Evolutionary conservation across 2,797 vertebrate species (phyloP).

Genomic region (Heliangelus exortis): DNA sequence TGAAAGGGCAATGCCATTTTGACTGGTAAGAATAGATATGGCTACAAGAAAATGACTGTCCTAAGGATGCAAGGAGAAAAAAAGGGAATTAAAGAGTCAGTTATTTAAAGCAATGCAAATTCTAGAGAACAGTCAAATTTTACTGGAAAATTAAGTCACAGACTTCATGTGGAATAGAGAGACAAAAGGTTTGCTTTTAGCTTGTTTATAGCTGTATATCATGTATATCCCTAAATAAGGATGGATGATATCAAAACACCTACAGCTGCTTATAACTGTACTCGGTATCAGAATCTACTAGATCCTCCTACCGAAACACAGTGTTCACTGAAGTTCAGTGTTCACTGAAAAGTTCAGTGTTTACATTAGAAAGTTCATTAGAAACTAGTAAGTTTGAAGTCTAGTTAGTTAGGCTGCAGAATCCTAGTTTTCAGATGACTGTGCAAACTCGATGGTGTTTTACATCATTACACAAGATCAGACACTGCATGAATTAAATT

Average conservation of each 20-base stretch:
- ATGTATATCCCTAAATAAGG: not conserved
- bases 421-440: not conserved
- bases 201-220: not conserved
- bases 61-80: not conserved
- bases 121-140: not conserved
- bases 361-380: not conserved
- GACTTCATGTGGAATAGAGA: not conserved
- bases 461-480: not conserved
- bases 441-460: not conserved
- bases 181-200: not conserved
- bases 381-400: not conserved
- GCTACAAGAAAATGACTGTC: not conserved
- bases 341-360: not conserved
- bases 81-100: not conserved
- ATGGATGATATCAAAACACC: not conserved
- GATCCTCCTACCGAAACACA: accelerated
- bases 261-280: not conserved
- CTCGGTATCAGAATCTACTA: not conserved
- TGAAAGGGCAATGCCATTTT: not conserved
- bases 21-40: not conserved
- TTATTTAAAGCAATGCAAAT: not conserved
- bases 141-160: not conserved
- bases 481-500: not conserved
- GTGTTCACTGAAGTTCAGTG: not conserved
- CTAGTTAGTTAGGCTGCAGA: not conserved